Evolutionary conservation across 2,797 vertebrate species (phyloP).

Genomic region (Hippopotamyrus pictus): DNA sequence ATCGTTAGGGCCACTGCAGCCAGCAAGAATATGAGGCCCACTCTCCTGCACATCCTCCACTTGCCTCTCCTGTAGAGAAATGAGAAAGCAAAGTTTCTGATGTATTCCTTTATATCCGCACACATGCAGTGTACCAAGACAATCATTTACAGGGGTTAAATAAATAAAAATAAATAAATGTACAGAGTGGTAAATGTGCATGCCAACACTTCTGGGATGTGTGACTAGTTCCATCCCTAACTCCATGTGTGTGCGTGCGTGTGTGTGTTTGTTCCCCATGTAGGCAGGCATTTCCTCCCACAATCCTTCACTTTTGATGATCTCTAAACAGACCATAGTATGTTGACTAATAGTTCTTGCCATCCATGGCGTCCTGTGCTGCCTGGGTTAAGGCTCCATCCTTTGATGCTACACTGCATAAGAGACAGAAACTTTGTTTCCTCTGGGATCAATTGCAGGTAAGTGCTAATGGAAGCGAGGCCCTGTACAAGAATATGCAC

Average conservation of each 20-base stretch:
- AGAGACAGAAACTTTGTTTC: background rate
- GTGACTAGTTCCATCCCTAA: background rate
- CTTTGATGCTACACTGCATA: background rate
- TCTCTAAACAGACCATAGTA: background rate
- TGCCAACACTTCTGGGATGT: background rate
- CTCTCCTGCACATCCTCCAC: slow-evolving; percentile 71
- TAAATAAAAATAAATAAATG: too few relatives aligned
- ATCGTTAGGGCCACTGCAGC: slow-evolving; percentile 68
- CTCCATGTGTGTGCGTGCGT: background rate
- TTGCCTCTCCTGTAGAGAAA: slow-evolving; percentile 56
- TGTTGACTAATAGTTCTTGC: background rate
- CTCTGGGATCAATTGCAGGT: background rate
- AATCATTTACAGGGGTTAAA: background rate
- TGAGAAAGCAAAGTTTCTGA: slow-evolving; percentile 17
- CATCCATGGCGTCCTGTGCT: background rate
- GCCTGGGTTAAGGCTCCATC: background rate
- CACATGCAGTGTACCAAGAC: background rate
- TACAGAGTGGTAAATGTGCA: background rate
- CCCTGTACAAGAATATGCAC: background rate
- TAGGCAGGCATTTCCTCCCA: background rate
- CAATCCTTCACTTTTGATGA: background rate
- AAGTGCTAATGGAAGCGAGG: background rate
- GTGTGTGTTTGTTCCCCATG: background rate
- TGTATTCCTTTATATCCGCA: background rate
- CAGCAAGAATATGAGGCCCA: slow-evolving; percentile 69